These are phyloP conservation scores for Sander vitreus DNA, from an alignment of 2,113 vertebrate species.

Conservation along the genomic window DNA sequence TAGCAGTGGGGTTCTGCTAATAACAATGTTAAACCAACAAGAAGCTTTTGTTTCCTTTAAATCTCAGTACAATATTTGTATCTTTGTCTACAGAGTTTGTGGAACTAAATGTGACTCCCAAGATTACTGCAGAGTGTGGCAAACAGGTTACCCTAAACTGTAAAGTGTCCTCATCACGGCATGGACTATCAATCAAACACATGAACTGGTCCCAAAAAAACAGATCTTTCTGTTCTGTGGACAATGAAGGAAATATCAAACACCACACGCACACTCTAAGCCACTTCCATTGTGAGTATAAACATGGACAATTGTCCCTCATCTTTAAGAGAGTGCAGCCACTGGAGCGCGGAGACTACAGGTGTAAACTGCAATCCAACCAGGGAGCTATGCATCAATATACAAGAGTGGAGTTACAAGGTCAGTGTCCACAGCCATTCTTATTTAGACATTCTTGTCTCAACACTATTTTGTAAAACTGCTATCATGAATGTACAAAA, in stretches of 20 bases:
- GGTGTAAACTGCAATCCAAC: conserved; percentile 72
- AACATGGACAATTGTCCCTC: conserved; percentile 46
- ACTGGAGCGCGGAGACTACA: conserved; percentile 32
- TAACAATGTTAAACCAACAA: neutral
- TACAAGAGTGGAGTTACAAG: conserved; percentile 61
- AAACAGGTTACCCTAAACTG: conserved; percentile 58
- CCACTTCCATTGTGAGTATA: conserved; percentile 53
- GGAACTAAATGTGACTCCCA: conserved; percentile 22
- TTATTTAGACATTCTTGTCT: rapidly evolving
- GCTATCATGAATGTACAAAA: neutral
- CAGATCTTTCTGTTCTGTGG: conserved; percentile 45
- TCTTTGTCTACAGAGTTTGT: conserved; percentile 53
- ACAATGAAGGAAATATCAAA: neutral
- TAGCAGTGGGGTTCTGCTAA: neutral
- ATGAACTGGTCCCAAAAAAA: conserved; percentile 63
- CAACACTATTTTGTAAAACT: neutral
- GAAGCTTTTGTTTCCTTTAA: neutral
- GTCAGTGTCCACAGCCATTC: conserved; percentile 60
- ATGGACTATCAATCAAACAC: conserved; percentile 44
- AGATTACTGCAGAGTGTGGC: conserved; percentile 46
- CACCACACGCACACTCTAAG: neutral
- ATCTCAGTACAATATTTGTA: neutral
- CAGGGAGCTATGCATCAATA: neutral
- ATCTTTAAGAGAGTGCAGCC: conserved; percentile 42
- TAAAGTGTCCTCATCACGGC: neutral